Percentiles rank a stretch among this genome's conserved stretches.
Evolutionary conservation across 2,888 invertebrate species (phyloP).

Genomic region (Bursaphelenchus okinawaensis): DNA sequence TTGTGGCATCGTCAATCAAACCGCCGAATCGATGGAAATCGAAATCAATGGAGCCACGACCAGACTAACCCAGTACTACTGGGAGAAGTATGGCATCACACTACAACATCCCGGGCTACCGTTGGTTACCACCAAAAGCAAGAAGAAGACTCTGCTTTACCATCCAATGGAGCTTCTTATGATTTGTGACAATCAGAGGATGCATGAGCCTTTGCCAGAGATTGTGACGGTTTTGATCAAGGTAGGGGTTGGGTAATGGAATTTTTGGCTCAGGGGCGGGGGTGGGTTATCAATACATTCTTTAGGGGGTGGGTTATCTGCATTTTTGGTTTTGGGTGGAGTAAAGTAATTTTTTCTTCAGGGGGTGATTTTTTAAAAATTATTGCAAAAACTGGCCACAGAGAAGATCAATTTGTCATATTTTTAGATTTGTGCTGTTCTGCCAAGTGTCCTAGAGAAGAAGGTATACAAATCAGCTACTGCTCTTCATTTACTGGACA

Average conservation of each 20-base stretch:
- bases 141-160: neutral
- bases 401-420: no score
- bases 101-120: conserved; percentile 12
- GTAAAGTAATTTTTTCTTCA: no score
- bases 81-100: conserved; percentile 9
- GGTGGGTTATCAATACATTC: no score
- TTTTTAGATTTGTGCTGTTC: no score
- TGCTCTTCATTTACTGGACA: neutral
- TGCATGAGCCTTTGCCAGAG: neutral
- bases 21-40: conserved; percentile 1
- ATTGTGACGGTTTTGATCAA: neutral
- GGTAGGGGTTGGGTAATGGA: no score
- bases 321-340: no score
- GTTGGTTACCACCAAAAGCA: neutral
- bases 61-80: conserved; percentile 22
- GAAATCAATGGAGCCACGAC: neutral
- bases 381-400: no score
- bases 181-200: neutral
- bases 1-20: neutral
- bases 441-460: neutral
- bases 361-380: no score
- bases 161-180: neutral
- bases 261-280: no score
- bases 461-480: neutral
- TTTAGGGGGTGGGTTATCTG: no score